phyloP scores from a whole-genome alignment of 2,113 vertebrate species.

The Callorhinus ursinus region DNA sequence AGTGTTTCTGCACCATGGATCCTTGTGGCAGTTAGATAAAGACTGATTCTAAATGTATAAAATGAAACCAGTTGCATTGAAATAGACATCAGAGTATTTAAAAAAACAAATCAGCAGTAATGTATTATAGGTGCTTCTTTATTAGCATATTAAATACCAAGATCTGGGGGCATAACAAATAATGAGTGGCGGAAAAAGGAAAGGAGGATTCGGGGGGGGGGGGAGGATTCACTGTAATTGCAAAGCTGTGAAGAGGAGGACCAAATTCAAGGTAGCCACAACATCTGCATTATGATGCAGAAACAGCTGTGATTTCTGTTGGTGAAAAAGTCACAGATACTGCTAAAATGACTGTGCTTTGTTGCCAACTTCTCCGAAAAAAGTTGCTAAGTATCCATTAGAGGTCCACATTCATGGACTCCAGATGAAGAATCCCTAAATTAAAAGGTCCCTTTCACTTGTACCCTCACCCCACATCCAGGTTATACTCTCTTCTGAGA shows the following conservation, averaged over 20 bases:
- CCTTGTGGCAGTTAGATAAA: neutral
- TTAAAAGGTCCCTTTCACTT: neutral
- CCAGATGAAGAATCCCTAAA: neutral
- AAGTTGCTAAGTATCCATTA: neutral
- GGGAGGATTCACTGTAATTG: neutral
- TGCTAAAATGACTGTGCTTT: neutral
- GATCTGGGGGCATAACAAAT: neutral
- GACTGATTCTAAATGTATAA: neutral
- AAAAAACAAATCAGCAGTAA: neutral
- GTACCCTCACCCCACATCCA: neutral
- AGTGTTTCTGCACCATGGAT: neutral
- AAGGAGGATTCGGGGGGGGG: fast-evolving
- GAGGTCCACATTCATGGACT: neutral
- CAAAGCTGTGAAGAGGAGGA: neutral
- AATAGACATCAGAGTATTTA: neutral
- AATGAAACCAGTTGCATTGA: neutral
- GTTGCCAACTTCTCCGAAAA: neutral
- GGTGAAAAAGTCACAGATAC: neutral
- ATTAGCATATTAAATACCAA: neutral
- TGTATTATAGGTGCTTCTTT: neutral
- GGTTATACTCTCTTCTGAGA: neutral
- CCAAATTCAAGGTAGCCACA: neutral
- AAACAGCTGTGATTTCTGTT: neutral
- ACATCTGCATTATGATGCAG: neutral
- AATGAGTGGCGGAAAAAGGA: neutral